These are phyloP conservation scores for Hiodon alosoides DNA, from an alignment of 2,113 vertebrate genomes.

Conservation along the genomic window DNA sequence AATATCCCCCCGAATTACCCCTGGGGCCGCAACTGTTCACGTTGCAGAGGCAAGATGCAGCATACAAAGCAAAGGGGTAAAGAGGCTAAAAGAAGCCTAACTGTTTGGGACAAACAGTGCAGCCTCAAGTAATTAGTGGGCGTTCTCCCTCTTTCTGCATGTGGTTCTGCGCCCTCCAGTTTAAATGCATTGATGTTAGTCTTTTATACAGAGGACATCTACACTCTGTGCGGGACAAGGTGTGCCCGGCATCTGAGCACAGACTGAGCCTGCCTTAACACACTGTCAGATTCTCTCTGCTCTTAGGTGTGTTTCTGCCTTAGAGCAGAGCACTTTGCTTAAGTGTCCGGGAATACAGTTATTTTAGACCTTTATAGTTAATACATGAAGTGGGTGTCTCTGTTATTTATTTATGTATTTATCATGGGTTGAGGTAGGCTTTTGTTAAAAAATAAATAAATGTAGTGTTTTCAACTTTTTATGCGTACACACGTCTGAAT, in stretches of 20 bases:
- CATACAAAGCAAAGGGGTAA: background rate
- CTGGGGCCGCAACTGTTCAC: background rate
- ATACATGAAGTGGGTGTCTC: constrained; percentile 41
- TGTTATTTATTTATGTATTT: background rate
- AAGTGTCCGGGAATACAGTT: constrained; percentile 39
- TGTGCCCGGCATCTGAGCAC: background rate
- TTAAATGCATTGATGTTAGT: background rate
- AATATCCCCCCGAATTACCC: background rate
- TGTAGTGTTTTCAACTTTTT: background rate
- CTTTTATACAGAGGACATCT: background rate
- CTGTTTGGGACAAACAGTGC: too few species aligned
- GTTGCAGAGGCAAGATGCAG: background rate
- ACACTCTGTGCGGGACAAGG: background rate
- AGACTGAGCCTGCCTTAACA: background rate
- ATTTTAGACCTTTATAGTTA: constrained; percentile 43
- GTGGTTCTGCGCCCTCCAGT: background rate
- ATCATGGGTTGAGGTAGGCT: constrained; percentile 24
- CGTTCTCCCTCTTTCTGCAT: background rate
- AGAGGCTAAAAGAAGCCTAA: too few species aligned
- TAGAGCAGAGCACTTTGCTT: constrained; percentile 44
- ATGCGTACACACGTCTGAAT: constrained; percentile 7
- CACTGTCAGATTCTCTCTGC: background rate
- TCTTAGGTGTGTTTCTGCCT: background rate
- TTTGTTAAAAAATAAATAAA: background rate
- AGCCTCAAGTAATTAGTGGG: too few species aligned